Evolutionary conservation across 2,888 invertebrate species (phyloP), one percentile per base, ranked within the genome.

Genomic region (Schrankia costaestrigalis): DNA sequence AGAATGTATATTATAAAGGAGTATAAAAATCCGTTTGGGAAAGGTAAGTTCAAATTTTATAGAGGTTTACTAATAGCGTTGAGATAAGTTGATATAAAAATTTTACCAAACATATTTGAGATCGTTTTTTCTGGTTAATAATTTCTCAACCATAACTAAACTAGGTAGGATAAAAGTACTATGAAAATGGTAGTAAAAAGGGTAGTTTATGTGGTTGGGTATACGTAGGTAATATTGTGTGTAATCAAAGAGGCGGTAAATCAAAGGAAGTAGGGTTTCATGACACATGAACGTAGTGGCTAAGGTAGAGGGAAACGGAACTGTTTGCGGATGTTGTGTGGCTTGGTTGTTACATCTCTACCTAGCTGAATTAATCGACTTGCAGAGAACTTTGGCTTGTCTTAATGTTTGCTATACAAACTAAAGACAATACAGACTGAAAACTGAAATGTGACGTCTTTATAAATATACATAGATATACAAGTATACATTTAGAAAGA

Each of bases 31-130:
- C 40, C 8, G 22, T 28, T 8, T 28, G 34, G 25, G 25, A 15
- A 34, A 37, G 33, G 38, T 31, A 35, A 26, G 30, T 31, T 36
- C 26, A 30, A 43, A 29, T 51, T 53, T 53, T 53, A 53, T 53
- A 51, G 41, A 36, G 46, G 53, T 53, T 51, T 46, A 37, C 52
- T 46, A 39, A 56, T 50, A 50, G 35, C 42, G 30, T 38, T 29
- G 40, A 41, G 43, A 43, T 53, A 53, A 46, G 52, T 46, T 46
- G 3, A 11, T 35, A 46, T 39, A n/a, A 50, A 39, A 38, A 41
- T 35, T 40, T 46, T 22, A 28, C 34, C 26, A 40, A 48, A 46
- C 25, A 40, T 41, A 31, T 49, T 36, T 15, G 12, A 21, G 19
- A 12, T 26, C 13, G 15, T 11, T 47, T 35, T 13, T 11, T 39